Base-by-base conservation (phyloP, 1,140 invertebrate species). In the Chrysomallon squamiferum region DNA sequence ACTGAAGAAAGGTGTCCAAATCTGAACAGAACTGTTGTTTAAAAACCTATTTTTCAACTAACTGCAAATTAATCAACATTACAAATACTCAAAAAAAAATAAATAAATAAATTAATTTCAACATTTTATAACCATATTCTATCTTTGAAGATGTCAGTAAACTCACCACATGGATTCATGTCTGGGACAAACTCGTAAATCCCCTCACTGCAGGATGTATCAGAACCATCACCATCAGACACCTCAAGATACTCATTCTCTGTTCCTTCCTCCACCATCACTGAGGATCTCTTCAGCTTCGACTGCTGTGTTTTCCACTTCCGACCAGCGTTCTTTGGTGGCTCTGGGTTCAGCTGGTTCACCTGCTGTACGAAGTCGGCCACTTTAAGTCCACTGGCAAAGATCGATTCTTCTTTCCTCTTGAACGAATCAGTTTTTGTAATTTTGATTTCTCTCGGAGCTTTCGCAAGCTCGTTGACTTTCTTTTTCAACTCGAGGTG, bases 281-380 rank as follows among this genome's bases (percentile, higher is more conserved):
- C 22, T 18, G 50, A 54, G 0, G 50, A 54, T 18, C 50, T 18
- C 25, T 54, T 54, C 22, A 54, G 50, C 29, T 30, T 25, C 15
- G 50, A 54, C 50, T 27, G 22, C 22, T 27, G 52, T 0, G 5
- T 22, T 60, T 54, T 60, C 43, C 60, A 68, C 22, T 47, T 62
- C 27, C 57, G 54, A 3, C 25, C 59, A 9, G 33, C 49, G n/a
- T 47, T 56, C 18, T 27, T 54, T 52, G 29, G 41, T 30, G 29
- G n/a, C 18, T 59, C 18, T 2, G 43, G 30, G 1, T 72, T 65
- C 66, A 72, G 56, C 11, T 65, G 68, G 52, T 73, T 73, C 20
- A 73, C 65, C 32, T 73, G 71, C 43, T 73, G 65, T 30, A 73
- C 71, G 56, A 73, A 73, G 50, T 73, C 71, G 11, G 71, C 69